These are phyloP conservation scores for Sprattus sprattus DNA, from an alignment of 2,113 vertebrate species.

Conservation along the genomic window DNA sequence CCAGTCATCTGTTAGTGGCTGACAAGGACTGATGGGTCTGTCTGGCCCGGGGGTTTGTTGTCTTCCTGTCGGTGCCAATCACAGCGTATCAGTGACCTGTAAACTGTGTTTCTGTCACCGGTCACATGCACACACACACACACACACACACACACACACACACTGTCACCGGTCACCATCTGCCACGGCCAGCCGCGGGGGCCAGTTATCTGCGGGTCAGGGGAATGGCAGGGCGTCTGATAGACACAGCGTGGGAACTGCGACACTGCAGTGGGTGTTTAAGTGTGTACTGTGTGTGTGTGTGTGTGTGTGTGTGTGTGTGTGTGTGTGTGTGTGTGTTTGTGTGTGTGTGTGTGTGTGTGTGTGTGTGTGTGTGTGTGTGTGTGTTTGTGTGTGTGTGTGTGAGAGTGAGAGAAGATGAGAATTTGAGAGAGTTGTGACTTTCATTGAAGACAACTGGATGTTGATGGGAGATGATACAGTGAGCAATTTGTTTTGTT, in stretches of 20 bases:
- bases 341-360: too few relatives aligned
- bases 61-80: conserved; percentile 16
- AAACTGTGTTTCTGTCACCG: conserved; percentile 43
- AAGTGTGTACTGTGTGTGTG: background rate
- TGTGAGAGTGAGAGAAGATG: too few relatives aligned
- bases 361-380: too few relatives aligned
- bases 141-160: too few relatives aligned
- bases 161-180: conserved; percentile 51
- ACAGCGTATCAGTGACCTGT: conserved; percentile 43
- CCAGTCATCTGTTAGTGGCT: background rate
- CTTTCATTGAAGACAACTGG: too few relatives aligned
- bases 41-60: background rate
- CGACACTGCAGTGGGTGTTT: background rate
- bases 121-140: too few relatives aligned
- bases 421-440: too few relatives aligned
- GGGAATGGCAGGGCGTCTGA: conserved; percentile 32
- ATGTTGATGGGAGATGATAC: too few relatives aligned
- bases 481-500: too few relatives aligned
- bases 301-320: background rate
- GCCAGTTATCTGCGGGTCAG: conserved; percentile 17
- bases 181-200: conserved; percentile 37
- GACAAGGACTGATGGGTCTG: background rate
- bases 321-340: too few relatives aligned
- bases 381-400: too few relatives aligned
- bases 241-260: background rate